Conservation (phyloP, 2,797 vertebrate genomes). For the Rhabdophis nuchalis region DNA sequence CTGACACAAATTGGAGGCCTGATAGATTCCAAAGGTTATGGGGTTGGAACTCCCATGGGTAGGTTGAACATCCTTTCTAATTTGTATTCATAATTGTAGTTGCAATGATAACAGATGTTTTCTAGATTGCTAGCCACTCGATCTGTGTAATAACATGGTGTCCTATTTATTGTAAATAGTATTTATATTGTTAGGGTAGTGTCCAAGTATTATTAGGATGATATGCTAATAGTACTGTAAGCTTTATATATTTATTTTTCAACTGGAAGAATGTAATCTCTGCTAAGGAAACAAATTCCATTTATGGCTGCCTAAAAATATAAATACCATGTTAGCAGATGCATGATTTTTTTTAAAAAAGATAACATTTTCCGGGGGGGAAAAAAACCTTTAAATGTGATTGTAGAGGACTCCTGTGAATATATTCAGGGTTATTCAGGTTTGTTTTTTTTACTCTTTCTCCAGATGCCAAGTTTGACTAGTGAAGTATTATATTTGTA, state of each 20-base stretch:
- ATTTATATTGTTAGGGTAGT: background rate
- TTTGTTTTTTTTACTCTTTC: background rate
- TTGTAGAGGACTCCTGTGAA: background rate
- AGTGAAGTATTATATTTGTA: background rate
- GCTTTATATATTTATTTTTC: background rate
- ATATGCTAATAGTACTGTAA: background rate
- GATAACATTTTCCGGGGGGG: background rate
- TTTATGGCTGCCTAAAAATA: background rate
- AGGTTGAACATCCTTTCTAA: constrained; percentile 63
- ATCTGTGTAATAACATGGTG: background rate
- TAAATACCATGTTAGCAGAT: background rate
- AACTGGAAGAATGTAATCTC: background rate
- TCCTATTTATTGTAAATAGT: background rate
- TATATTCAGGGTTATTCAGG: background rate
- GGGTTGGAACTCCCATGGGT: constrained; percentile 97
- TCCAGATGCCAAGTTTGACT: background rate
- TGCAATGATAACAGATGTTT: constrained; percentile 5
- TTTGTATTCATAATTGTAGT: constrained; percentile 53
- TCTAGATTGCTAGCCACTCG: background rate
- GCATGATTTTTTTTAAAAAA: background rate
- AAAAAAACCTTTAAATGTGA: background rate
- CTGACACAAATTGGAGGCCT: constrained; percentile 96
- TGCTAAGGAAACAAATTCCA: background rate
- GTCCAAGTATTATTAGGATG: background rate
- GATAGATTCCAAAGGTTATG: constrained; percentile 96